Conservation (phyloP, 2,797 vertebrate species). For the Heliangelus exortis region DNA sequence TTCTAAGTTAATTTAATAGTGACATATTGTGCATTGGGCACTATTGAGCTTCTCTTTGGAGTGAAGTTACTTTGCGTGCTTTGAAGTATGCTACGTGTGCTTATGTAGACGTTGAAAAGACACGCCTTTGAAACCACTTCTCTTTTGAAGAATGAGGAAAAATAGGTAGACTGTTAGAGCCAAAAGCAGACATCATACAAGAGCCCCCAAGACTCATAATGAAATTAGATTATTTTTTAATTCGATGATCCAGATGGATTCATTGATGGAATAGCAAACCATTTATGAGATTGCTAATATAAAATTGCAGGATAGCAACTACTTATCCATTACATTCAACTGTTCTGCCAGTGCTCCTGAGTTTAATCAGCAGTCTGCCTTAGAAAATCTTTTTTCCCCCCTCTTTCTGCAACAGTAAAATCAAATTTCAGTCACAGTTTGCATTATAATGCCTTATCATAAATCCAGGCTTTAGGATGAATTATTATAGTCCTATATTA, state of each 20-base stretch:
- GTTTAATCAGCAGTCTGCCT: slow-evolving; percentile 67
- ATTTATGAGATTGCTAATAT: slow-evolving; percentile 26
- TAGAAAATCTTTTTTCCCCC: slow-evolving; percentile 60
- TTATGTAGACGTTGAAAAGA: not conserved
- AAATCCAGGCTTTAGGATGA: not conserved
- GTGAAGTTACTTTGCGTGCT: not conserved
- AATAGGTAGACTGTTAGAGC: slow-evolving; percentile 30
- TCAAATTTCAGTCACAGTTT: slow-evolving; percentile 51
- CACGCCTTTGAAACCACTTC: slow-evolving; percentile 9
- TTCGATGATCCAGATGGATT: slow-evolving; percentile 52
- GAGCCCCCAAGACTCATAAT: slow-evolving; percentile 23
- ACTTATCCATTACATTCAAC: slow-evolving; percentile 68
- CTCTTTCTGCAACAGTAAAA: slow-evolving; percentile 50
- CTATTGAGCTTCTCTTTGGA: not conserved
- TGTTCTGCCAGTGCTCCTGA: slow-evolving; percentile 47
- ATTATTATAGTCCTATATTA: not conserved
- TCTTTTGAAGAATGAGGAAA: slow-evolving; percentile 25
- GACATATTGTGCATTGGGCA: not conserved
- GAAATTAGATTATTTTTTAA: slow-evolving; percentile 29
- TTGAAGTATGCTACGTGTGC: not conserved
- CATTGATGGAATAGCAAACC: slow-evolving; percentile 45
- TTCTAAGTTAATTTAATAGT: not conserved
- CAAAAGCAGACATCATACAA: slow-evolving; percentile 14
- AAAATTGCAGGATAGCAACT: slow-evolving; percentile 60
- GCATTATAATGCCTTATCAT: slow-evolving; percentile 3